A percentile compares a stretch with the other conserved stretches of the same genome.
These are phyloP conservation scores for Tinamus guttatus DNA, from an alignment of 2,113 vertebrate genomes.

Conservation along the genomic window DNA sequence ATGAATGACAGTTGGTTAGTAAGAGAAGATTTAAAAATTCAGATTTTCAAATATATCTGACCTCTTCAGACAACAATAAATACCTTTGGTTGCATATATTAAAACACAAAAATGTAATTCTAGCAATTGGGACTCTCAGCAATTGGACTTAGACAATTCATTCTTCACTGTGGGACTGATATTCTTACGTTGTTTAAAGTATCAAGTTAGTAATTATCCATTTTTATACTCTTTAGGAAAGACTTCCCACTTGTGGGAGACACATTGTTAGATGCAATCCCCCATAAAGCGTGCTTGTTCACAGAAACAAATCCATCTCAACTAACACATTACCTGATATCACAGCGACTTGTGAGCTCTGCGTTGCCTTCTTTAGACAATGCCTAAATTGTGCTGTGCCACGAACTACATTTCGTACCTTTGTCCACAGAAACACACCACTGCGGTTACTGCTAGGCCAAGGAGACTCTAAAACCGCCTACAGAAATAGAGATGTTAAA, in stretches of 20 bases:
- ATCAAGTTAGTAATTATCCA: not conserved
- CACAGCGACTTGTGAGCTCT: conserved; percentile 60
- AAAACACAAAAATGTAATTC: not conserved
- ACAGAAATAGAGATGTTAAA: conserved; percentile 11
- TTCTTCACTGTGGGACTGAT: not conserved
- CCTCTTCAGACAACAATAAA: conserved; percentile 35
- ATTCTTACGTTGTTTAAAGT: not conserved
- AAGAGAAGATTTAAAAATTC: conserved; percentile 15
- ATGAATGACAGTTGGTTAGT: conserved; percentile 72
- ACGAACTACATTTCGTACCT: conserved; percentile 89
- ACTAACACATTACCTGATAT: conserved; percentile 80
- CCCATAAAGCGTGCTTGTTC: not conserved
- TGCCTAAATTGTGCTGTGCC: conserved; percentile 92
- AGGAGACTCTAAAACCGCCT: conserved; percentile 94
- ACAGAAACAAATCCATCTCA: conserved; percentile 21
- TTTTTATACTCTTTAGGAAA: not conserved
- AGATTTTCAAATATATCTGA: conserved; percentile 39
- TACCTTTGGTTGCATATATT: conserved; percentile 10
- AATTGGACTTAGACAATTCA: not conserved
- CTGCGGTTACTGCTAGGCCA: conserved; percentile 96
- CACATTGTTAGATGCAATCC: not conserved
- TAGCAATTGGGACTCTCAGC: not conserved
- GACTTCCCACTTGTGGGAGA: not conserved
- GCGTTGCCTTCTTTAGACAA: conserved; percentile 75
- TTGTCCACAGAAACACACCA: conserved; percentile 95